These are phyloP conservation scores for Poeciliopsis paucimaculata DNA, from an alignment of 2,797 vertebrate species.

Conservation along the genomic window DNA sequence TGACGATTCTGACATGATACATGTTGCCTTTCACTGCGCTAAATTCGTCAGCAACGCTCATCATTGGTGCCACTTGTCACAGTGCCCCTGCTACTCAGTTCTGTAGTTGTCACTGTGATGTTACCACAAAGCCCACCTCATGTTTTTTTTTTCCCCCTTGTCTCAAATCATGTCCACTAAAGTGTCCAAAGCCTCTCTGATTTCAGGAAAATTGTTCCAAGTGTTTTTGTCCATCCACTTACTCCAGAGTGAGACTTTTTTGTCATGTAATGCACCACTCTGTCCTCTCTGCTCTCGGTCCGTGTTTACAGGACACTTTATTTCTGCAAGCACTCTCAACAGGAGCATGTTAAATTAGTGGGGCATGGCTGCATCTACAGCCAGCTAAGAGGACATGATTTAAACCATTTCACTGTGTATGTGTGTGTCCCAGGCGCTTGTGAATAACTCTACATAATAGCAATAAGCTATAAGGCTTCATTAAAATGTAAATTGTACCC, in stretches of 20 bases:
- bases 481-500: conserved; percentile 76
- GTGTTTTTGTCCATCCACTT: conserved; percentile 23
- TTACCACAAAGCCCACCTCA: conserved; percentile 12
- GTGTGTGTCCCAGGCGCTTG: conserved; percentile 33
- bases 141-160: conserved; percentile 1
- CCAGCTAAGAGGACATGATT: conserved; percentile 24
- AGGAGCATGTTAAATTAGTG: conserved; percentile 56
- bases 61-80: conserved; percentile 50
- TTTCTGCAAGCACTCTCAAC: conserved; percentile 62
- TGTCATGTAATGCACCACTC: conserved; percentile 33
- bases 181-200: conserved; percentile 25
- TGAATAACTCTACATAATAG: conserved; percentile 54
- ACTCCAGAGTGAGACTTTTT: conserved; percentile 33
- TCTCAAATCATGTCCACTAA: conserved; percentile 13
- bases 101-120: conserved; percentile 54
- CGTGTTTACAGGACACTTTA: conserved; percentile 64
- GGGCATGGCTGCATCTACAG: conserved; percentile 35
- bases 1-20: conserved; percentile 70
- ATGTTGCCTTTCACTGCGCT: conserved; percentile 40
- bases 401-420: conserved; percentile 10
- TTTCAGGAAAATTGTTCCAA: conserved; percentile 27
- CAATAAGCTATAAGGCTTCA: conserved; percentile 74
- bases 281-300: conserved; percentile 41
- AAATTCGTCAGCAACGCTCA: conserved; percentile 56
- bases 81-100: conserved; percentile 38